Conservation (phyloP, 2,888 invertebrate genomes). For the Nephrotoma guestfalica region DNA sequence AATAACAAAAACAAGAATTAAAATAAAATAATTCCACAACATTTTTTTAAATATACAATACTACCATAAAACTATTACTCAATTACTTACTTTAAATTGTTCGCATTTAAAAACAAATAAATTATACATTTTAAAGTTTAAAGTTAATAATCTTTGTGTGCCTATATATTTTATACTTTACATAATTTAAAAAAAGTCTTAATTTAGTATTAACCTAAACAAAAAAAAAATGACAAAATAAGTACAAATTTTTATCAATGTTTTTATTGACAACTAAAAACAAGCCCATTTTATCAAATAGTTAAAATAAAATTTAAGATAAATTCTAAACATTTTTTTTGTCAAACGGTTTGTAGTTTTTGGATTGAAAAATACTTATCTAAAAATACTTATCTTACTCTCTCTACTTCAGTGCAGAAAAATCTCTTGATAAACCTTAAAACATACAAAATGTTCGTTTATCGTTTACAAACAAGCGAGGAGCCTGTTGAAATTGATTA, state of each 20-base stretch:
- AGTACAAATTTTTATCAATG: neutral
- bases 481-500: no score
- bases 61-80: neutral
- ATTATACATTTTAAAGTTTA: neutral
- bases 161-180: neutral
- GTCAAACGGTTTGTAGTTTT: no score
- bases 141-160: neutral
- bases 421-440: no score
- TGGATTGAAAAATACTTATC: no score
- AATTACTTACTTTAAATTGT: neutral
- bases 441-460: no score
- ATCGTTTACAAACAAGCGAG: no score
- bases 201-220: neutral
- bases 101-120: neutral
- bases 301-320: neutral
- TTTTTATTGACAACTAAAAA: neutral
- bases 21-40: neutral
- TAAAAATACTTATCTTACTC: no score
- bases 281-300: neutral
- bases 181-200: neutral
- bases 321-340: neutral
- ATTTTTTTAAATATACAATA: neutral
- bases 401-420: no score
- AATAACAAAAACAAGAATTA: neutral
- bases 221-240: neutral